phyloP scores from a whole-genome alignment of 2,888 invertebrate genomes.

The Poecilus cupreus region DNA sequence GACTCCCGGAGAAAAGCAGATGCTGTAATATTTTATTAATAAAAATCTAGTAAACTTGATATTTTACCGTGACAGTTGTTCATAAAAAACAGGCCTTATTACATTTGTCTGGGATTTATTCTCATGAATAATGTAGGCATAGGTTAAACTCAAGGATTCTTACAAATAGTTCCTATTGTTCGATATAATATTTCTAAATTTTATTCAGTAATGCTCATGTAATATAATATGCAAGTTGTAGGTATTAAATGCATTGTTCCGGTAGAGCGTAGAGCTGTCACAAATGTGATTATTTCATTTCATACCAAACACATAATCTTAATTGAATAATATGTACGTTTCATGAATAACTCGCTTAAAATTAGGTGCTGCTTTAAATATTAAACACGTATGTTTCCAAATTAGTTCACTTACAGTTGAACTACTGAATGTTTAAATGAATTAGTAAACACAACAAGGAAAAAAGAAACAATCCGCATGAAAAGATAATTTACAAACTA shows the following conservation, averaged over 20 bases:
- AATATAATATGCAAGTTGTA: neutral
- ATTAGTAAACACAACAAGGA: too few species aligned
- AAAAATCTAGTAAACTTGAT: conserved; percentile 14
- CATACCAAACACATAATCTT: conserved; percentile 21
- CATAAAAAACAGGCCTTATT: neutral
- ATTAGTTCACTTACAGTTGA: neutral
- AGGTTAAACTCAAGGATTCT: too few species aligned
- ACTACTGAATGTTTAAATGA: neutral
- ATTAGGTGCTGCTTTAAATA: neutral
- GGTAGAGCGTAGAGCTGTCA: neutral
- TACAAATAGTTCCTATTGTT: too few species aligned
- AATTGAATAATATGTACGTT: conserved; percentile 24
- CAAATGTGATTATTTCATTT: conserved; percentile 26
- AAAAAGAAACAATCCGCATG: too few species aligned
- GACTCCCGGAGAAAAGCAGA: conserved; percentile 20
- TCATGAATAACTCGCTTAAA: conserved; percentile 14
- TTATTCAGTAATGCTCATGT: too few species aligned
- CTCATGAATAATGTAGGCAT: neutral
- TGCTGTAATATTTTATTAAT: conserved; percentile 36
- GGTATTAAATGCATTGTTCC: neutral
- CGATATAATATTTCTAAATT: too few species aligned
- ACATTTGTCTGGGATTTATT: neutral
- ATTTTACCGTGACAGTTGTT: conserved; percentile 17
- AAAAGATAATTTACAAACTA: too few species aligned
- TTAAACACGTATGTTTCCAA: neutral